Conservation (phyloP, 2,888 invertebrate genomes). For the Argyresthia goedartella region DNA sequence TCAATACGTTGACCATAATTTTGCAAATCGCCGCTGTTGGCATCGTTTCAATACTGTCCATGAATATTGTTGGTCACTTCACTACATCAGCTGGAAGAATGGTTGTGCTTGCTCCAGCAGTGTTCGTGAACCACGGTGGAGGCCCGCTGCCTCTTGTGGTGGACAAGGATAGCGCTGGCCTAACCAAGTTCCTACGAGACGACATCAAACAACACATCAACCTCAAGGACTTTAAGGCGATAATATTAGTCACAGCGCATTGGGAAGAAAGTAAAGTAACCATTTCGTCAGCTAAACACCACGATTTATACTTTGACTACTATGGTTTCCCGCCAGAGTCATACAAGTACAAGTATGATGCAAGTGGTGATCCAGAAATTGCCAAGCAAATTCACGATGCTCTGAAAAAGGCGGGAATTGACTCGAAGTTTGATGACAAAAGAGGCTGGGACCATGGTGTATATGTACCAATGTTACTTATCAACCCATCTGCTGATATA, state of each 20-base stretch:
- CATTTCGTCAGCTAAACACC: slow-evolving; percentile 52
- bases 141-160: slow-evolving; percentile 55
- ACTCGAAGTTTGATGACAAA: slow-evolving; percentile 42
- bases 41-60: slow-evolving; percentile 53
- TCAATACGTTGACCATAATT: slow-evolving; percentile 51
- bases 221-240: slow-evolving; percentile 46
- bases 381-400: slow-evolving; percentile 39
- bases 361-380: slow-evolving; percentile 47
- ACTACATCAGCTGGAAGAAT: slow-evolving; percentile 39
- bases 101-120: slow-evolving; percentile 48
- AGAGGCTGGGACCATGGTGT: slow-evolving; percentile 66
- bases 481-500: slow-evolving; percentile 49
- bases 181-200: slow-evolving; percentile 47
- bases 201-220: slow-evolving; percentile 49
- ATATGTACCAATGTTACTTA: slow-evolving; percentile 61
- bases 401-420: slow-evolving; percentile 40
- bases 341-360: slow-evolving; percentile 53
- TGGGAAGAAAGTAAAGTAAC: slow-evolving; percentile 53
- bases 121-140: slow-evolving; percentile 61
- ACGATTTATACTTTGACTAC: slow-evolving; percentile 56
- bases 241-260: slow-evolving; percentile 57
- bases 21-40: slow-evolving; percentile 51
- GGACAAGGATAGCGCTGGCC: slow-evolving; percentile 45
- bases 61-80: slow-evolving; percentile 54
- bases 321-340: slow-evolving; percentile 60